Base-by-base conservation (phyloP, 2,888 invertebrate genomes). In the Oligia strigilis region DNA sequence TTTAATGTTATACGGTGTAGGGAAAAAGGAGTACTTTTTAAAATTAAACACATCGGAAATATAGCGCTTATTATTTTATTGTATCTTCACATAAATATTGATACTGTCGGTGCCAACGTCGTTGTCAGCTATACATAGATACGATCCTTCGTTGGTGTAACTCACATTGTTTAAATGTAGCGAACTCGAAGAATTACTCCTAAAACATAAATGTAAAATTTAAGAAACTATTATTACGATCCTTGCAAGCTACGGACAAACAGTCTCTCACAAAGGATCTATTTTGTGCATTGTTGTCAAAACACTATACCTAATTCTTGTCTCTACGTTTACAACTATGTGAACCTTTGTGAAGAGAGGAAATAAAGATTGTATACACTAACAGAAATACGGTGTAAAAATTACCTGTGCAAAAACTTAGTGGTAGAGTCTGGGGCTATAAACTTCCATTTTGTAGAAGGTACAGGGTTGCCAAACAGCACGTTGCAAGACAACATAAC, bases 121-220 rank as follows among this genome's bases (percentile, higher is more conserved):
- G 70, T 96, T 96, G 36, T 94, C 92, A 0, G 94, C 94, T 1
- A 95, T 87, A 77, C 96, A 96, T 3, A 91, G 75, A 75, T 96
- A 96, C 0, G 86, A 83, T 0, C 96, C 96, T 80, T 94, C 94
- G 23, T 95, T 83, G 2, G 78, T 84, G 78, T 90, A 90, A 0
- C 90, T 90, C n/a, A 95, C 83, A 14, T 92, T 92, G 1, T 77
- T 77, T 69, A 95, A 84, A 23, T 88, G 67, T 4, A 95, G 87
- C 0, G 87, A 67, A 58, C 76, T 89, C 0, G 88, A 87, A 0
- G 91, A 83, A 36, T 86, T 87, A 0, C 88, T 88, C 75, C 94
- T 94, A 52, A 43, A 86, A 86, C 14, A 65, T 9, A 52, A 62
- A 72, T 23, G n/a, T n/a, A n/a, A 23, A 67, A 3, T 40, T 46